Base-by-base conservation (phyloP, 2,113 vertebrate genomes). In the Rhinogobius similis region DNA sequence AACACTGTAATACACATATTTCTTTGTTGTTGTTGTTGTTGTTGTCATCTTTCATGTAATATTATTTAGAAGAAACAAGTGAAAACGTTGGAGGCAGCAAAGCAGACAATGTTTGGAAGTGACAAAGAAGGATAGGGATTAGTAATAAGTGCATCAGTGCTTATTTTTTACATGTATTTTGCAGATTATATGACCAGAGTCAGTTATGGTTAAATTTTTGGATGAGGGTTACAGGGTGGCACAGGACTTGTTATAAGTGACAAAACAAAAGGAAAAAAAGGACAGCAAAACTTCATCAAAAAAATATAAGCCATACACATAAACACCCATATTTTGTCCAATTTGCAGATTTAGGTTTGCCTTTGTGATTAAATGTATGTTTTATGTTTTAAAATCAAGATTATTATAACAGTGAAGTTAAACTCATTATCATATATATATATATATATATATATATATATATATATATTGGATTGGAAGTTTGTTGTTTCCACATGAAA, bases 1-100 rank as follows among this genome's bases (percentile, higher is more conserved):
- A 75, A 78, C 32, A 59, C 86, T 90, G 77, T 43, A 79, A 82
- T 8, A 39, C 32, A 41, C 5, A 50, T 21, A 36, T 63, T 16
- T 10, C 4, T 20, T 20, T 27, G n/a, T 13, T 26, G 12, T 26
- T 16, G 14, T 24, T 11, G 2, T 10, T 52, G 14, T 18, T 1
- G 16, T 18, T 46, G 18, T 21, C 10, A n/a, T 21, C 9, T 52
- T 11, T 11, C 23, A 21, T 23, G 43, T 18, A 16, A 4, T 16
- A 44, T 44, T 44, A 44, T 14, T 3, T 16, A 4, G 13, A 44
- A 44, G 13, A 44, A 14, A 44, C 43, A 44, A 44, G 14, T 16
- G 13, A 2, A 56, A 56, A 56, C 16, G 11, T n/a, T n/a, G n/a
- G n/a, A n/a, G n/a, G 12, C 21, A 24, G 16, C 43, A 44, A 13